Evolutionary conservation across 2,888 invertebrate species (phyloP).

Genomic region (Panopea generosa): DNA sequence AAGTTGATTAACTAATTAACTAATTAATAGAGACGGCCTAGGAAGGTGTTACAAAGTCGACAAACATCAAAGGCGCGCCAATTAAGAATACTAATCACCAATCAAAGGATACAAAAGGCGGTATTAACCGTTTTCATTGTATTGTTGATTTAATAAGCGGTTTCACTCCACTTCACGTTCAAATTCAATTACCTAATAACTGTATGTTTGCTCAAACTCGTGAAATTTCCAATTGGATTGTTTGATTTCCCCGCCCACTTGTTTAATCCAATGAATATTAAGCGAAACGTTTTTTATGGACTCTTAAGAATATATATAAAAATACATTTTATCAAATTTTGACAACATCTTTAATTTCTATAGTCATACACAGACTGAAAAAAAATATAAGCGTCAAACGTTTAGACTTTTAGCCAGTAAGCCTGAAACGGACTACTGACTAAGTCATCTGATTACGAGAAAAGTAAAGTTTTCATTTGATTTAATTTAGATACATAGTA

Average conservation of each 20-base stretch:
- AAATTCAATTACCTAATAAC: conserved; percentile 55
- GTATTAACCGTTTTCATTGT: conserved; percentile 3
- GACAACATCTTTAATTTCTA: too few species aligned
- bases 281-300: too few species aligned
- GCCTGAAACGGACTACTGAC: too few species aligned
- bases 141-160: conserved; percentile 35
- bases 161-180: conserved; percentile 33
- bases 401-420: too few species aligned
- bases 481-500: too few species aligned
- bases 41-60: conserved; percentile 56
- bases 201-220: conserved; percentile 60
- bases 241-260: conserved; percentile 43
- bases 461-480: too few species aligned
- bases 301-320: too few species aligned
- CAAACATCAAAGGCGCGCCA: conserved; percentile 49
- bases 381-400: too few species aligned
- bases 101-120: conserved; percentile 18
- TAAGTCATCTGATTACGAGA: too few species aligned
- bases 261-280: conserved; percentile 52
- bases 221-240: conserved; percentile 43
- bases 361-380: too few species aligned
- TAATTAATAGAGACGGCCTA: conserved; percentile 34
- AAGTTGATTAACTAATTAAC: conserved; percentile 31
- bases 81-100: conserved; percentile 50
- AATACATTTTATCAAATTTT: too few species aligned